phyloP scores from a whole-genome alignment of 92 coral and sea anemone species.

The Epizoanthus scotinus region DNA sequence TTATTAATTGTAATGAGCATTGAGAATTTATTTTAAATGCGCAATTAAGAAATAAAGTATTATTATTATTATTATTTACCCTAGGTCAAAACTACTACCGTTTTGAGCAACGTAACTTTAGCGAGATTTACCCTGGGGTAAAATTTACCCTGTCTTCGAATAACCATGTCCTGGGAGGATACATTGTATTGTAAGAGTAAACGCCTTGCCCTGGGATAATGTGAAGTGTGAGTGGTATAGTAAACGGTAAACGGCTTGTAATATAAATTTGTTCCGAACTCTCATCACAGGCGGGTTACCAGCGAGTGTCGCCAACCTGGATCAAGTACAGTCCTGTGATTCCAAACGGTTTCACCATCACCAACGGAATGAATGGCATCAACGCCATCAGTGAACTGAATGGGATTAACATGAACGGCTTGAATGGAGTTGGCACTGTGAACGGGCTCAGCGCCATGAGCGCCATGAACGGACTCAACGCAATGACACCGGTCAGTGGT shows the following conservation, averaged over 20 bases:
- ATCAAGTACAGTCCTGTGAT: conserved; percentile 96
- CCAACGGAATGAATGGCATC: conserved; percentile 85
- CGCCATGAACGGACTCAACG: conserved; percentile 69
- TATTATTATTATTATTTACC: too few species aligned
- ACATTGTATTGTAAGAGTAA: too few species aligned
- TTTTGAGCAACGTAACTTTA: too few species aligned
- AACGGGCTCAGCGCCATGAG: conserved; percentile 75
- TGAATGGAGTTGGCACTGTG: conserved; percentile 83
- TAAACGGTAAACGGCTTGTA: too few species aligned
- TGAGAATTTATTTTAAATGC: too few species aligned
- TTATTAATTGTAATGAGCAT: too few species aligned
- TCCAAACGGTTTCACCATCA: conserved; percentile 90
- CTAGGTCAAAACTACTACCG: too few species aligned
- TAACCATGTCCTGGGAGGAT: too few species aligned
- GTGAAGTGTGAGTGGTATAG: neutral
- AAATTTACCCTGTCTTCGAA: too few species aligned
- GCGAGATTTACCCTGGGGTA: too few species aligned
- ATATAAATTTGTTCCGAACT: neutral
- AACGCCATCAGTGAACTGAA: conserved; percentile 87
- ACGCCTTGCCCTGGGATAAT: neutral
- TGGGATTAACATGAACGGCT: conserved; percentile 71
- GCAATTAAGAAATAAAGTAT: too few species aligned
- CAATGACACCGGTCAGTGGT: conserved; percentile 45
- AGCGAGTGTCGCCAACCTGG: conserved; percentile 97
- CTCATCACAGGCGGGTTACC: conserved; percentile 72